These are phyloP conservation scores for Poecilia wingei DNA, from an alignment of 2,797 vertebrate genomes.

Conservation along the genomic window DNA sequence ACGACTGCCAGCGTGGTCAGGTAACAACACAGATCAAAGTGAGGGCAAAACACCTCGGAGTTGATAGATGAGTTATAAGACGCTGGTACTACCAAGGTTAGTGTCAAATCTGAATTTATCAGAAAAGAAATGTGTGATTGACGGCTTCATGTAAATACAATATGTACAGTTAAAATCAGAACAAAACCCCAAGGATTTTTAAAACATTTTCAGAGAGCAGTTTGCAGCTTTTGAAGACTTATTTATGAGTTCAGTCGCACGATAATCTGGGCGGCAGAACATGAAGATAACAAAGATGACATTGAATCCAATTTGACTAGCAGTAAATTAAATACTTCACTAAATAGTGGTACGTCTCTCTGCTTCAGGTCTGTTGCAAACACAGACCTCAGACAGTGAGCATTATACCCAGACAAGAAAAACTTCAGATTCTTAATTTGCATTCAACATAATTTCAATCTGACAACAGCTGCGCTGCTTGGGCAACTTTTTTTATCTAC, in stretches of 20 bases:
- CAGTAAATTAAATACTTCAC: background rate
- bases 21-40: constrained; percentile 34
- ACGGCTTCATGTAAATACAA: background rate
- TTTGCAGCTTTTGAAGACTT: background rate
- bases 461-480: background rate
- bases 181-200: constrained; percentile 17
- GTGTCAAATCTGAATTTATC: constrained; percentile 14
- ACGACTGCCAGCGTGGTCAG: constrained; percentile 27
- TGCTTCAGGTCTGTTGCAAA: background rate
- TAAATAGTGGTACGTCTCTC: background rate
- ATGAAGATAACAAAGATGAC: background rate
- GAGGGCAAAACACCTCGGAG: constrained; percentile 31
- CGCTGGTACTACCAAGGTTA: constrained; percentile 43
- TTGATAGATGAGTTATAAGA: constrained; percentile 38
- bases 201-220: background rate
- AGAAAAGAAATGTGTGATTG: background rate
- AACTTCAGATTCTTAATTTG: background rate
- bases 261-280: background rate
- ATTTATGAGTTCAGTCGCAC: background rate
- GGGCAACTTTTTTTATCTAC: background rate
- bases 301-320: background rate
- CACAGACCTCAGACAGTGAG: background rate
- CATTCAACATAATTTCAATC: background rate
- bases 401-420: background rate
- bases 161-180: background rate